Conservation (phyloP, 2,888 invertebrate genomes). For the Pollenia angustigena region DNA sequence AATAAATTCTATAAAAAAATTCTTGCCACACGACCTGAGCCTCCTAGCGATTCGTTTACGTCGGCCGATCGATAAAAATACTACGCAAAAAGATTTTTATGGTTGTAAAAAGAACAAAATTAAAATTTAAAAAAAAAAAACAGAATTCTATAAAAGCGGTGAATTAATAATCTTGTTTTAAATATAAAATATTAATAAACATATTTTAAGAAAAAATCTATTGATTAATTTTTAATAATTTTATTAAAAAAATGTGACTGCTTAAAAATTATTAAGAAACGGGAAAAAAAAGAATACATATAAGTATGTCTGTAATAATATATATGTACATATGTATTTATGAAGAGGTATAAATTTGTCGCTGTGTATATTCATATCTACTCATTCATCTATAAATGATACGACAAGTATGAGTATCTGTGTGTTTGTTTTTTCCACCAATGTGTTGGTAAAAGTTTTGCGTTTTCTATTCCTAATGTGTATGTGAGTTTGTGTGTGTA, state of each 20-base stretch:
- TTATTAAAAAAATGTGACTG: slow-evolving; percentile 54
- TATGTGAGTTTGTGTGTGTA: slow-evolving; percentile 41
- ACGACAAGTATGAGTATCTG: slow-evolving; percentile 29
- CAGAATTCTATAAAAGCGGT: slow-evolving; percentile 50
- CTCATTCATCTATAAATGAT: slow-evolving; percentile 60
- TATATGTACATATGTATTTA: slow-evolving; percentile 43
- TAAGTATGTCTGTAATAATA: slow-evolving; percentile 40
- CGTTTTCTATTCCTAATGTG: slow-evolving; percentile 47
- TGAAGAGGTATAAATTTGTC: slow-evolving; percentile 65
- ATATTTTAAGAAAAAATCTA: slow-evolving; percentile 18
- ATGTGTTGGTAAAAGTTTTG: slow-evolving; percentile 58
- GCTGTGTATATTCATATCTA: slow-evolving; percentile 62
- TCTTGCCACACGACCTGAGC: slow-evolving; percentile 66
- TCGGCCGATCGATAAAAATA: slow-evolving; percentile 81
- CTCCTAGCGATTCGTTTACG: slow-evolving; percentile 70
- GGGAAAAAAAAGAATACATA: slow-evolving; percentile 11
- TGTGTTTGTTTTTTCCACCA: slow-evolving; percentile 31
- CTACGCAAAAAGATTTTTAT: slow-evolving; percentile 81
- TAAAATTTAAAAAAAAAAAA: not conserved
- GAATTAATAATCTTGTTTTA: not conserved
- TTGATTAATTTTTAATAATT: slow-evolving; percentile 14
- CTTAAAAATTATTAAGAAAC: not conserved
- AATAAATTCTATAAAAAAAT: slow-evolving; percentile 59
- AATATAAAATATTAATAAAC: slow-evolving; percentile 8
- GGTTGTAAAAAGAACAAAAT: slow-evolving; percentile 61